These are phyloP conservation scores for Eubucco bourcierii DNA, from an alignment of 2,113 vertebrate genomes.

Conservation along the genomic window DNA sequence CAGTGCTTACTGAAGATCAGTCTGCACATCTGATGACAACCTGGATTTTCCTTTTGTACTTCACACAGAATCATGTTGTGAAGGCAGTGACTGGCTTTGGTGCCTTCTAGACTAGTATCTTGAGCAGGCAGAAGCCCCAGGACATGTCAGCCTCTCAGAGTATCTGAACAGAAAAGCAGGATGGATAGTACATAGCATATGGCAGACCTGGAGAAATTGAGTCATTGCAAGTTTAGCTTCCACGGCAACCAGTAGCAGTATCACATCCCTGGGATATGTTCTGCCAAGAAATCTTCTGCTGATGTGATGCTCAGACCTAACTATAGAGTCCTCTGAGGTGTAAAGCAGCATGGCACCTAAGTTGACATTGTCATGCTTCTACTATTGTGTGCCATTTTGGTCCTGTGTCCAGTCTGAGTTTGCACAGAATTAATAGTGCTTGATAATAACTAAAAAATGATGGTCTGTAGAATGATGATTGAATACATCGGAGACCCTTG, in stretches of 20 bases:
- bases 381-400: not conserved
- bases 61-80: not conserved
- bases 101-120: not conserved
- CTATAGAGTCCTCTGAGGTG: not conserved
- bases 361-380: not conserved
- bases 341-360: not conserved
- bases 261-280: not conserved
- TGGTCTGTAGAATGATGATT: not conserved
- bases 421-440: not conserved
- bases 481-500: not conserved
- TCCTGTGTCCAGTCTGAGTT: not conserved
- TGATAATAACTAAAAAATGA: not conserved
- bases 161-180: not conserved
- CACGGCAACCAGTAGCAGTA: not conserved
- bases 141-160: not conserved
- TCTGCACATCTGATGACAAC: not conserved
- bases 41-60: not conserved
- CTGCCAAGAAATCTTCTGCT: not conserved
- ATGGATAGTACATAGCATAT: not conserved
- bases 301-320: not conserved
- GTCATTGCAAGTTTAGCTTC: not conserved
- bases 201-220: not conserved
- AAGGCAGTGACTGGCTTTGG: not conserved
- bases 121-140: not conserved
- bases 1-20: not conserved